These are phyloP conservation scores for Spea multiplicata DNA, from an alignment of 2,113 vertebrate genomes.

Conservation along the genomic window DNA sequence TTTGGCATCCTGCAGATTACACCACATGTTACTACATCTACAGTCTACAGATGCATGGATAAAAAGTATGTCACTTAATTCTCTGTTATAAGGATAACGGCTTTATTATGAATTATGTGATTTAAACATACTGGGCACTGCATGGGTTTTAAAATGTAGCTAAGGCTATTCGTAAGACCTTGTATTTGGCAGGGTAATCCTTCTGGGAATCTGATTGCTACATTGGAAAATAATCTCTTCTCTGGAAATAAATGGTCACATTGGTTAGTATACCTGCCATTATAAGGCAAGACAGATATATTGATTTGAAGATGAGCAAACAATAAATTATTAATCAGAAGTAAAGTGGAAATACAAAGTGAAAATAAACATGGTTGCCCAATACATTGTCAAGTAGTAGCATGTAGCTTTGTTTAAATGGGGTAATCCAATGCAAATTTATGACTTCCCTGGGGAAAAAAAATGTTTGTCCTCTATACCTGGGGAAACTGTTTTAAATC, in stretches of 20 bases:
- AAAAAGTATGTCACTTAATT: not conserved
- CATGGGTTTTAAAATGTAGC: constrained; percentile 34
- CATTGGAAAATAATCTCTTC: constrained; percentile 38
- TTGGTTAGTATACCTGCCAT: not conserved
- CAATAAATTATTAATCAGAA: constrained; percentile 35
- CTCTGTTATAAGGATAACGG: not conserved
- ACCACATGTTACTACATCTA: not conserved
- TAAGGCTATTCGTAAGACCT: constrained; percentile 36
- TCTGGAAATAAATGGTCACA: constrained; percentile 23
- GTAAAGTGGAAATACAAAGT: not conserved
- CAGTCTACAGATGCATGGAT: not conserved
- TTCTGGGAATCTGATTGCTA: constrained; percentile 33
- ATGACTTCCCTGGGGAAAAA: no score
- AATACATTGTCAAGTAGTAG: no score
- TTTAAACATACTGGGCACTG: constrained; percentile 20
- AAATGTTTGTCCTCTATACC: no score
- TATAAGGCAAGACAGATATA: constrained; percentile 5
- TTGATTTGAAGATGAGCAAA: constrained; percentile 27
- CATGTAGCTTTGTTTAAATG: no score
- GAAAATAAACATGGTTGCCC: no score
- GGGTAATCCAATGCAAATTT: no score
- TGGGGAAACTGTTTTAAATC: no score
- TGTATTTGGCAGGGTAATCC: constrained; percentile 39
- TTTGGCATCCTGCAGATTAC: not conserved
- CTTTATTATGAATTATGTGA: not conserved